Conservation (phyloP, 2,888 invertebrate genomes). For the Megaustenia siamemsis region DNA sequence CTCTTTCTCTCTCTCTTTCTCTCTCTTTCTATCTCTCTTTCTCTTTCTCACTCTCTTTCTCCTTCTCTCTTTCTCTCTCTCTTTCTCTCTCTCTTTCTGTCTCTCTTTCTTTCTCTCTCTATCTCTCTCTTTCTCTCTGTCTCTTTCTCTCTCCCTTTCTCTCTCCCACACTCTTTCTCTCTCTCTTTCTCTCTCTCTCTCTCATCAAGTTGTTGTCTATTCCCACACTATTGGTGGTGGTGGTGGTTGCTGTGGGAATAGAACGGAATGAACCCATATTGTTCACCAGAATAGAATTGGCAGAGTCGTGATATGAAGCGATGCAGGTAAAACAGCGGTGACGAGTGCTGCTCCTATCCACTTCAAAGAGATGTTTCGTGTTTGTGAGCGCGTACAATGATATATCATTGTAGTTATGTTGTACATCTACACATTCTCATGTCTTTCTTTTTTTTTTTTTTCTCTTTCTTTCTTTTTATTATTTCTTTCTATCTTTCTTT, state of each 20-base stretch:
- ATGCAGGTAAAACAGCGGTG: no score
- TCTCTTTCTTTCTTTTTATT: conserved; percentile 35
- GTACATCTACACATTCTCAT: conserved; percentile 27
- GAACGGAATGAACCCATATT: no score
- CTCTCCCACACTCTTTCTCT: not conserved
- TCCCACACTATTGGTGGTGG: no score
- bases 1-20: not conserved
- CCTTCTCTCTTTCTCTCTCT: not conserved
- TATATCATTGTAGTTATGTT: conserved; percentile 5
- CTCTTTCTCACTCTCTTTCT: not conserved
- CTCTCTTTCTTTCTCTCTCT: not conserved
- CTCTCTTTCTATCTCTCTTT: not conserved
- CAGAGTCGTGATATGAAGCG: no score
- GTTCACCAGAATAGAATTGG: no score
- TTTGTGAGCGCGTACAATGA: no score
- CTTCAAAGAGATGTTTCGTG: no score
- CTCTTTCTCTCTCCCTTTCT: not conserved
- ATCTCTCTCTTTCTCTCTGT: not conserved
- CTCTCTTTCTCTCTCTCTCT: not conserved
- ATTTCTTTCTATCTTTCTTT: no score
- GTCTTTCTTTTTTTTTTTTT: conserved; percentile 35
- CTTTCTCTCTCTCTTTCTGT: not conserved
- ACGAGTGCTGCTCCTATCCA: no score
- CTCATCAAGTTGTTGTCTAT: not conserved
- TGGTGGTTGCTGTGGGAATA: no score